phyloP scores from a whole-genome alignment of 2,888 invertebrate genomes.

The Mactromeris polynyma region DNA sequence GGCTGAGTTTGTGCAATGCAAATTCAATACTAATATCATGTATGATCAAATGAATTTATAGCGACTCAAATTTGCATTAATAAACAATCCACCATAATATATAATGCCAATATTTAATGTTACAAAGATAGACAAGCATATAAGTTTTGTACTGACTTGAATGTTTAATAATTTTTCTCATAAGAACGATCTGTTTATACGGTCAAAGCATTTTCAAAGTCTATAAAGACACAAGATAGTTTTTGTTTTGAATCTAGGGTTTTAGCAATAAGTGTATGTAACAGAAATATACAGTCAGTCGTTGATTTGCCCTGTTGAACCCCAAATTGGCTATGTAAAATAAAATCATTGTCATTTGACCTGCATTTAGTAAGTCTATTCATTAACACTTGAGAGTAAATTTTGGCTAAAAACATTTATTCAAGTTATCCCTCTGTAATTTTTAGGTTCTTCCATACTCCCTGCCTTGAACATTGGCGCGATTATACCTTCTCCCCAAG shows the following conservation, averaged over 20 bases:
- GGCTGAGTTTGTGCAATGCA: no score
- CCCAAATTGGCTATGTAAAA: neutral
- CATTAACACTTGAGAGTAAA: no score
- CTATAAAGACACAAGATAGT: slow-evolving; percentile 38
- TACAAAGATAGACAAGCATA: no score
- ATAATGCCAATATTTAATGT: no score
- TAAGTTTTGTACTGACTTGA: no score
- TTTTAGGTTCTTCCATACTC: slow-evolving; percentile 21
- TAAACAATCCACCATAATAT: no score
- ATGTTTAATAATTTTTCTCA: no score
- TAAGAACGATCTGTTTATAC: slow-evolving; percentile 20
- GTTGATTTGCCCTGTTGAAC: no score
- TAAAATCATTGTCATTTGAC: neutral
- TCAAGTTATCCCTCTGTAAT: neutral
- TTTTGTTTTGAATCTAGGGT: slow-evolving; percentile 27
- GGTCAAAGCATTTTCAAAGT: slow-evolving; percentile 53
- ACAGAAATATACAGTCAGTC: slow-evolving; percentile 42
- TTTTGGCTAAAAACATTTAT: neutral
- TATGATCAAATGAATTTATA: no score
- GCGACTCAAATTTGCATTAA: no score
- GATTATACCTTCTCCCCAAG: no score
- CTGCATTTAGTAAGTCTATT: neutral
- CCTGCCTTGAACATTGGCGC: slow-evolving; percentile 46
- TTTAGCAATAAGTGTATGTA: slow-evolving; percentile 50
- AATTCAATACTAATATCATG: no score